Evolutionary conservation across 2,797 vertebrate genomes (phyloP), one percentile per base, ranked within the genome.

Genomic region (Acrossocheilus fasciatus): DNA sequence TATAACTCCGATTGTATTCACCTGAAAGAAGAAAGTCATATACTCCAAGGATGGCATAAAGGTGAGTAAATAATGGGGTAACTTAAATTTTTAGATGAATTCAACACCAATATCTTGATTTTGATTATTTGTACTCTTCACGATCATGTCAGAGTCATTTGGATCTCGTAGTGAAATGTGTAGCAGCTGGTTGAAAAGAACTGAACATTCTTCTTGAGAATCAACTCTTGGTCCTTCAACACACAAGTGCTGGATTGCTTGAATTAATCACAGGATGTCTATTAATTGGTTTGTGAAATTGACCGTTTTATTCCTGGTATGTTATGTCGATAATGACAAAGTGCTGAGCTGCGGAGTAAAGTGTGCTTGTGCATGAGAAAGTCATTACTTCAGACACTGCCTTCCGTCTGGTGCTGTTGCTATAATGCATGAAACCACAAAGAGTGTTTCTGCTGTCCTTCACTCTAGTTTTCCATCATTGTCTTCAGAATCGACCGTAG

Each of bases 261-360:
- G 34, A 47, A 52, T 84, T 77, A 64, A 66, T 76, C 72, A 66
- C 41, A 41, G 59, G 34, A 77, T 26, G 30, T 84, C 15, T 69
- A 43, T 77, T 68, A 62, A 77, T 68, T 66, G 23, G 30, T 76
- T 50, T n/a, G 26, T 57, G 4, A 59, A 52, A 76, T 54, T 77
- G 34, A 64, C 26, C 0, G 8, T 84, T 39, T 77, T 6, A 68
- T 76, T 84, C 20, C 8, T 52, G 45, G 39, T 26, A 15, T 68
- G 36, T 70, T 54, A 10, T 77, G 9, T 84, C 36, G 2, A 23
- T 34, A 1, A 50, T 50, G 82, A 47, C 23, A 73, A 43, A 64
- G 34, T 52, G 30, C 80, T 70, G 47, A 82, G 80, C 34, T 83
- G 68, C 72, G 26, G 59, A 39, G 54, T 69, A 52, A 84, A 52